Evolutionary conservation across 2,797 vertebrate genomes (phyloP), one percentile per base, ranked within the genome.

Genomic region (Mormyrops attenuatus): DNA sequence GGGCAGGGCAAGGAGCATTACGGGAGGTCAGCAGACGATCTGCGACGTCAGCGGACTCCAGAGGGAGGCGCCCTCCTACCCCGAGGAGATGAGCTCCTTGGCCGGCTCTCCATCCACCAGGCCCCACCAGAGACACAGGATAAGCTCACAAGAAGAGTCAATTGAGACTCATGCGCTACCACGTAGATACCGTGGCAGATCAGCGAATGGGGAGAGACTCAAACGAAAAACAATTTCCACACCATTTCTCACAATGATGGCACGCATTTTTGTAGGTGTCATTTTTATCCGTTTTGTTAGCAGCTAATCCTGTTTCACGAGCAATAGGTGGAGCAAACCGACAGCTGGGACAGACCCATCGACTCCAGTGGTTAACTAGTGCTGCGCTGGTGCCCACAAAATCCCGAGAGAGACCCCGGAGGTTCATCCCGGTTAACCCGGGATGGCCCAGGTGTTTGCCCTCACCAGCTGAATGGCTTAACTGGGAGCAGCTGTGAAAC

Each of bases 401-500:
- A 22, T 53, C 47, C 84, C 22, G 13, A 52, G 84, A 44, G 87
- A 22, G 41, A 26, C 80, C 34, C 7, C n/a, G 9, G 53, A 49
- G 50, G 57, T 9, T 53, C 66, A 84, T 44, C 69, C 60, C 6
- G 47, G 55, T 50, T 88, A 20, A 44, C 38, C 57, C 55, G 69
- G 26, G 80, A 63, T 30, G 17, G 47, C 55, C 47, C 47, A 17
- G 41, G 88, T 66, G 38, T 55, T 38, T 34, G 52, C 73, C 47
- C 52, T 3, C 34, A 3, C 41, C 38, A 55, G 30, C 22, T 63
- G 34, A 47, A n/a, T 47, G 17, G 17, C 34, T 44, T 41, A 57
- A 41, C 34, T 41, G 63, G n/a, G 47, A 66, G 38, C 84, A 92
- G 90, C 88, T 89, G 89, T 63, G 89, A 91, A 90, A 92, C 91